Evolutionary conservation across 2,888 invertebrate species (phyloP), one percentile per base, ranked within the genome.

Genomic region (Eurytoma adleriae): DNA sequence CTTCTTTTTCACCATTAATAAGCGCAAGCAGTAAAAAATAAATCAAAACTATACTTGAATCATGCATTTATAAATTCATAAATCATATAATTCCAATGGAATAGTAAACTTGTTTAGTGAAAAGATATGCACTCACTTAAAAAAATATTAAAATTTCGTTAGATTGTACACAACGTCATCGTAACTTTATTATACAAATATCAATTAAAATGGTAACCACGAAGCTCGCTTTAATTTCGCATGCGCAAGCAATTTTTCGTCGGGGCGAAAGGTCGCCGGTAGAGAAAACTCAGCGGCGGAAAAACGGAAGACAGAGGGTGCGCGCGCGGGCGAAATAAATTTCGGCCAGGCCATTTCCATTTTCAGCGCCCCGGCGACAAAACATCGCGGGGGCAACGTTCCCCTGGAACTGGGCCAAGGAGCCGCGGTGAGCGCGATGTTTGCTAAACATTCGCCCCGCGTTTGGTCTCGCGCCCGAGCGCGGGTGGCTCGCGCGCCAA

Each of bases 321-420:
- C 20, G 52, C 64, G 18, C 70, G 72, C 67, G 70, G 72, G 72
- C 61, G 78, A 82, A 79, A 79, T 74, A 79, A 73, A 78, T 81
- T 79, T 66, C 64, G 24, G 71, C 27, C 62, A 30, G 59, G 57
- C 74, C 64, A 82, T 82, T 81, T 74, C 81, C 83, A 79, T 84
- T 84, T 82, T 75, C 64, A 54, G 13, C 64, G 48, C 48, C 2
- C 52, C 66, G 30, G n/a, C 69, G 79, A 73, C 70, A 70, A 79
- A 74, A 74, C 74, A 70, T 18, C 57, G 52, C 61, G 24, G 20
- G 4, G 59, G 71, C 59, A 71, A 85, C 78, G 83, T 76, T 81
- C 83, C 71, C 80, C 81, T 86, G 85, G 83, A 85, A 80, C 79
- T 64, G 69, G 79, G 86, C 84, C 76, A 77, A 61, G 30, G 50